These are phyloP conservation scores for Heterotilapia buettikoferi DNA, from an alignment of 2,113 vertebrate species.

Conservation along the genomic window DNA sequence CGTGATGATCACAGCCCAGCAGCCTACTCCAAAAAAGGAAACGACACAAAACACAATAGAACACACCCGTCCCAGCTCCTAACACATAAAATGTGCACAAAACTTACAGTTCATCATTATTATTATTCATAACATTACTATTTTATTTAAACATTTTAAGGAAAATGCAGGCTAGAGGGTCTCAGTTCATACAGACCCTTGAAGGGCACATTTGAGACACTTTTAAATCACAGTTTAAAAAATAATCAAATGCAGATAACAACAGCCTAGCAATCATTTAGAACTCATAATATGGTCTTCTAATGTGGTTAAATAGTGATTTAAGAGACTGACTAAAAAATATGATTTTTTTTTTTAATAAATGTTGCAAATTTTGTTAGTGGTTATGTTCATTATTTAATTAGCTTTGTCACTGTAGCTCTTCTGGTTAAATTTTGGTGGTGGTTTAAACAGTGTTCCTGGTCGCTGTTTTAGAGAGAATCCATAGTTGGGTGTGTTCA, in stretches of 20 bases:
- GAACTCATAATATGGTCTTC: not conserved
- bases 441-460: not conserved
- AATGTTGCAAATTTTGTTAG: not conserved
- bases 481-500: not conserved
- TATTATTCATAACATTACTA: not conserved
- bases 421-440: not conserved
- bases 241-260: not conserved
- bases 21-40: not conserved
- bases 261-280: not conserved
- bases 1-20: not conserved
- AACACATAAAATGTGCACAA: not conserved
- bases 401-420: not conserved
- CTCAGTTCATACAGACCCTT: rapidly evolving
- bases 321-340: not conserved
- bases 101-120: not conserved
- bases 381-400: not conserved
- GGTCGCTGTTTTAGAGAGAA: constrained; percentile 45
- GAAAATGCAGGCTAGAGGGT: not conserved
- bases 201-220: not conserved
- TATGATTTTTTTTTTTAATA: not conserved
- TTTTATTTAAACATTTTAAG: not conserved
- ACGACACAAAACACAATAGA: not conserved
- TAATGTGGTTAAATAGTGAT: not conserved
- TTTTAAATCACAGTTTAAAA: not conserved
- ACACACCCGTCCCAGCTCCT: not conserved